Percentiles rank a stretch among this genome's conserved stretches.
Conservation (phyloP, 1,140 invertebrate genomes). For the Brachionus asplanchnoidis region DNA sequence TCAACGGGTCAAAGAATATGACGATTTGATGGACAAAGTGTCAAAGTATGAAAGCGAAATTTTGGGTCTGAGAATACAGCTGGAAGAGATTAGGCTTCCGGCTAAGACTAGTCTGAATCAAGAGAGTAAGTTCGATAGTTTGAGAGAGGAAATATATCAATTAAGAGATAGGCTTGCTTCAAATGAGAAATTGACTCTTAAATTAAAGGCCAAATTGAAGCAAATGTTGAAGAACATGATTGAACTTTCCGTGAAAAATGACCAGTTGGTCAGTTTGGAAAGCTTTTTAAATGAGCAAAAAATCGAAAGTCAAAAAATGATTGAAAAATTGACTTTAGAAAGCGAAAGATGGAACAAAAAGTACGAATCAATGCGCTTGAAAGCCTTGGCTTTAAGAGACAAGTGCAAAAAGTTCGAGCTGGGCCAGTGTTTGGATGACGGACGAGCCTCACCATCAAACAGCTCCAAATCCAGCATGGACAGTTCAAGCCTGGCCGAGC, state of each 20-base stretch:
- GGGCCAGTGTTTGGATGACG: background rate
- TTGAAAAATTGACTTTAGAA: background rate
- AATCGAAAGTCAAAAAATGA: background rate
- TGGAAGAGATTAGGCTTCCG: background rate
- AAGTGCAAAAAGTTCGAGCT: slow-evolving; percentile 2
- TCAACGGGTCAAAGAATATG: slow-evolving; percentile 12
- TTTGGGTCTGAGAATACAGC: background rate
- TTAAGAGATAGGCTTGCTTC: background rate
- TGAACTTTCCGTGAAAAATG: background rate
- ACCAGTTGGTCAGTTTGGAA: background rate
- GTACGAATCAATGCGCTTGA: background rate
- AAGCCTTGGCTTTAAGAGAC: background rate
- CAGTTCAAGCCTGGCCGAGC: background rate
- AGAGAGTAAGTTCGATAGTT: background rate
- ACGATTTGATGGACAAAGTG: background rate
- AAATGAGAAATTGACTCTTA: background rate
- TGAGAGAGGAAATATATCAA: background rate
- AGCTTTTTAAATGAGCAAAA: slow-evolving; percentile 2
- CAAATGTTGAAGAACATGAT: slow-evolving; percentile 8
- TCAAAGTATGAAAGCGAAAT: background rate
- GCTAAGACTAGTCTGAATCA: background rate
- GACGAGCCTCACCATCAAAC: background rate
- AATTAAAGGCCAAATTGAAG: slow-evolving; percentile 21
- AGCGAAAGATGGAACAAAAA: slow-evolving; percentile 1
- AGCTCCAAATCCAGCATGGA: background rate